Evolutionary conservation across 1,140 invertebrate species (phyloP).

Genomic region (Caenorhabditis remanei): DNA sequence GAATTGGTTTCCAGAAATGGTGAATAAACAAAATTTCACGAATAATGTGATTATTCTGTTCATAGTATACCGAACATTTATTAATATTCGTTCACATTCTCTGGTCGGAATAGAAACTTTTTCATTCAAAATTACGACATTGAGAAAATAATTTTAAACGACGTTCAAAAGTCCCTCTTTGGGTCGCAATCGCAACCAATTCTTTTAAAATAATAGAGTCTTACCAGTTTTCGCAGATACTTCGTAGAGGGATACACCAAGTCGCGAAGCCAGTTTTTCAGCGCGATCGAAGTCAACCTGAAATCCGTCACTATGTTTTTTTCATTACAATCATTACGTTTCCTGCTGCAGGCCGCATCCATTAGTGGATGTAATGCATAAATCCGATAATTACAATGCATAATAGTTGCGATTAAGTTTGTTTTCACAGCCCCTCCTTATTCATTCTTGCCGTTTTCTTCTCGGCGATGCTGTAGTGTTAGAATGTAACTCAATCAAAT

Average conservation of each 20-base stretch:
- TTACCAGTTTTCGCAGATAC: conserved; percentile 76
- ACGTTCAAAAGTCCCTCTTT: too few species aligned
- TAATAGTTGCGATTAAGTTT: conserved; percentile 34
- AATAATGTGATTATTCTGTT: neutral
- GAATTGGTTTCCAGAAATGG: neutral
- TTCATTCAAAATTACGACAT: too few species aligned
- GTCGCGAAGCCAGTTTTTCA: conserved; percentile 73
- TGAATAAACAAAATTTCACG: neutral
- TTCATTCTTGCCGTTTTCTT: neutral
- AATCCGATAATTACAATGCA: conserved; percentile 52
- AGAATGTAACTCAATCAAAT: conserved; percentile 50
- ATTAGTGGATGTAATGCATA: conserved; percentile 17
- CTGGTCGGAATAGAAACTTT: too few species aligned
- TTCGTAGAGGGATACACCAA: conserved; percentile 77
- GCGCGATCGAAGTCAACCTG: conserved; percentile 74
- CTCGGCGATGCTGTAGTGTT: neutral
- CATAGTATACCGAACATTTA: too few species aligned
- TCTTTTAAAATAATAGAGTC: neutral
- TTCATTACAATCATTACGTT: neutral
- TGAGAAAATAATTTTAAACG: too few species aligned
- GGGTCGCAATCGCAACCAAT: too few species aligned
- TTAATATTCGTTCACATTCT: too few species aligned
- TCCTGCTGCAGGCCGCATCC: neutral
- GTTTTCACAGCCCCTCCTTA: neutral
- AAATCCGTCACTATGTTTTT: conserved; percentile 39